Percentiles rank a stretch among this genome's conserved stretches.
Evolutionary conservation across 2,113 vertebrate genomes (phyloP).

Genomic region (Burhinus oedicnemus): DNA sequence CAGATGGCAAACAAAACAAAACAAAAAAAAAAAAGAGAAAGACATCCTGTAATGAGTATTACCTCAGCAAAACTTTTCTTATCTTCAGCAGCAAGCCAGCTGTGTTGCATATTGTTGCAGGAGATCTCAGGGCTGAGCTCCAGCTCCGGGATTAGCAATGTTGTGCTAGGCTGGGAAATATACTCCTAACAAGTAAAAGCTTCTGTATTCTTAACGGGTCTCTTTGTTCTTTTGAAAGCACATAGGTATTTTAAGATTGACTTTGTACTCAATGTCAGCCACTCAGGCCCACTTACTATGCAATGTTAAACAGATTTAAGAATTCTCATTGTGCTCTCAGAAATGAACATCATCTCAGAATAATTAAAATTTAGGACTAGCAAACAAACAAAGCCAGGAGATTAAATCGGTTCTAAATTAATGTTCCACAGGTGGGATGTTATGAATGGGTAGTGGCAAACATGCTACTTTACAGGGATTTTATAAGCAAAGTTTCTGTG

Average conservation of each 20-base stretch:
- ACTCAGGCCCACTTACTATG: background rate
- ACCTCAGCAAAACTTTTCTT: slow-evolving; percentile 16
- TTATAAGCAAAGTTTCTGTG: background rate
- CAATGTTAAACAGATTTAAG: background rate
- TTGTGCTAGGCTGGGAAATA: background rate
- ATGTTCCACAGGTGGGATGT: background rate
- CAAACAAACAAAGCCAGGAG: background rate
- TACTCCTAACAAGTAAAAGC: background rate
- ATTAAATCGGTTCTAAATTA: background rate
- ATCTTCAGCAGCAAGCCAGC: background rate
- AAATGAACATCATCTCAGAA: background rate
- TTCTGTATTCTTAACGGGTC: background rate
- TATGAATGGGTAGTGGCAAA: background rate
- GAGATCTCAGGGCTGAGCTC: background rate
- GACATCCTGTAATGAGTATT: background rate
- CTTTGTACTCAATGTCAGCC: background rate
- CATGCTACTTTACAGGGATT: background rate
- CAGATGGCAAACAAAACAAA: background rate
- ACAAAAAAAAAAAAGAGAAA: background rate
- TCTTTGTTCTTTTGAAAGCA: background rate
- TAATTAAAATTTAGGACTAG: background rate
- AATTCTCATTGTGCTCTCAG: background rate
- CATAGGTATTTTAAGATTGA: background rate
- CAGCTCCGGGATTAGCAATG: background rate
- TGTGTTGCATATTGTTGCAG: background rate